These are phyloP conservation scores for Aphodius sticticus DNA, from an alignment of 2,888 invertebrate genomes.

Conservation along the genomic window DNA sequence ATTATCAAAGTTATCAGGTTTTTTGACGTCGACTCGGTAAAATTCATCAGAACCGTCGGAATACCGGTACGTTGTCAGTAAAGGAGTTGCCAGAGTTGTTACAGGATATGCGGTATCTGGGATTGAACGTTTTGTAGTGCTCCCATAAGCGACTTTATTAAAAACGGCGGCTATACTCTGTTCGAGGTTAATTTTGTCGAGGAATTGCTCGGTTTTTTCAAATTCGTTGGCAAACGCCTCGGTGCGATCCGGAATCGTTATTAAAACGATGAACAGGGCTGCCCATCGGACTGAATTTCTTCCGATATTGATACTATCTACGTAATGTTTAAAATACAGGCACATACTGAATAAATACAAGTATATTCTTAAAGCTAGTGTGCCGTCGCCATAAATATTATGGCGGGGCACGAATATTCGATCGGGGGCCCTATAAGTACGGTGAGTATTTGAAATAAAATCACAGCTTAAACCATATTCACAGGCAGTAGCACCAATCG, in stretches of 20 bases:
- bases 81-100: conserved; percentile 70
- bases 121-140: conserved; percentile 74
- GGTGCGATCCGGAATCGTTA: conserved; percentile 17
- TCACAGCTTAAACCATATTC: conserved; percentile 35
- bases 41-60: conserved; percentile 57
- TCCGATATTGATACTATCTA: conserved; percentile 11
- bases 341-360: conserved; percentile 54
- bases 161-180: conserved; percentile 73
- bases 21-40: conserved; percentile 58
- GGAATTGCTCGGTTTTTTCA: conserved; percentile 59
- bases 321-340: conserved; percentile 50
- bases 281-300: conserved; percentile 29
- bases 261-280: conserved; percentile 25
- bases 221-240: conserved; percentile 54
- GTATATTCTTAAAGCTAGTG: conserved; percentile 43
- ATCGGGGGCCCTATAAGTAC: neutral
- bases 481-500: conserved; percentile 26
- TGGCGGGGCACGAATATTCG: neutral
- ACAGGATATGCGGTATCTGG: conserved; percentile 70
- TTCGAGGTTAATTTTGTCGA: conserved; percentile 69
- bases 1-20: conserved; percentile 45
- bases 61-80: conserved; percentile 67
- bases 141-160: conserved; percentile 74
- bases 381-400: conserved; percentile 15
- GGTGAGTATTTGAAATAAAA: conserved; percentile 31